phyloP scores from a whole-genome alignment of 1,140 invertebrate genomes.

The Lucilia cuprina region DNA sequence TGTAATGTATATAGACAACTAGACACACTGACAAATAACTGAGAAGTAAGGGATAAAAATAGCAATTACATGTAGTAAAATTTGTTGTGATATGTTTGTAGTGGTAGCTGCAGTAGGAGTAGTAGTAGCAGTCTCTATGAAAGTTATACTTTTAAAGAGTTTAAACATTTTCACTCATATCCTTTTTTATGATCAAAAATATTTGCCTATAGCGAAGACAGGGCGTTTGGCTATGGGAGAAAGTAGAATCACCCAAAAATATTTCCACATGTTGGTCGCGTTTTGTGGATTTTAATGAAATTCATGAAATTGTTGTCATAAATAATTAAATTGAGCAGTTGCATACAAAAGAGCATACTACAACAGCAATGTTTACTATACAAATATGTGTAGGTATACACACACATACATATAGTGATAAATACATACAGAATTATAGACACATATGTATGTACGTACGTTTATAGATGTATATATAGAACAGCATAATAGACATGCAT shows the following conservation, averaged over 20 bases:
- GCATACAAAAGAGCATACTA: slow-evolving; percentile 13
- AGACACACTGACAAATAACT: slow-evolving; percentile 7
- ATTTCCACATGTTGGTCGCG: slow-evolving; percentile 31
- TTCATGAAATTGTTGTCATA: slow-evolving; percentile 44
- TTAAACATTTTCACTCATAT: too few species aligned
- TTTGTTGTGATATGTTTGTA: too few species aligned
- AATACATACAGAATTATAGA: not conserved
- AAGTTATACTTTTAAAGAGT: too few species aligned
- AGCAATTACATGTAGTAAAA: not conserved
- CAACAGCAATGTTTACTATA: not conserved
- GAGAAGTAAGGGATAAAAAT: not conserved
- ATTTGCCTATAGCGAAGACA: too few species aligned
- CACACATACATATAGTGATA: not conserved
- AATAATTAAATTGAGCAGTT: slow-evolving; percentile 44
- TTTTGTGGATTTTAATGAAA: slow-evolving; percentile 44
- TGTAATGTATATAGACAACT: not conserved
- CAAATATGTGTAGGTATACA: not conserved
- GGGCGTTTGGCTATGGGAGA: not conserved
- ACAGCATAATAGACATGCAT: too few species aligned
- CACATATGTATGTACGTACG: too few species aligned
- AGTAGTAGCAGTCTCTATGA: too few species aligned
- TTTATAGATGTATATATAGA: too few species aligned
- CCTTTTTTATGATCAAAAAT: too few species aligned
- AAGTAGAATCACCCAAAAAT: slow-evolving; percentile 19
- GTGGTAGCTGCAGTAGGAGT: too few species aligned